Evolutionary conservation across 92 coral and sea anemone species (phyloP), one percentile per base, ranked within the genome.

Genomic region (Porites lobata): DNA sequence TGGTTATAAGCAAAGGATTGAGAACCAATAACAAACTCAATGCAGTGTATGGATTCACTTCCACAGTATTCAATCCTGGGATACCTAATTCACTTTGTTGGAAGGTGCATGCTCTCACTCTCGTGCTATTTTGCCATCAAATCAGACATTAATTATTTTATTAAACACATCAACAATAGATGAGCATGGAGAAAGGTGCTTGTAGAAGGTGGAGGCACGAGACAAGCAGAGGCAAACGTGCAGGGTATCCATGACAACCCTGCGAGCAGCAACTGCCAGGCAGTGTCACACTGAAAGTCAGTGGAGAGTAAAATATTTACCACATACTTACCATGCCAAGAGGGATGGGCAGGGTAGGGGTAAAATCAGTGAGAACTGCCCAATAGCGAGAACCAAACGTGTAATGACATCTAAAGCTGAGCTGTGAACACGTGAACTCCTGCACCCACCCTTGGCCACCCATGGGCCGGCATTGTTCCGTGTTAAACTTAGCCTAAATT

Each of bases 271-370:
- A 68, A 32, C 72, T 47, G 26, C 11, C 11, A 54, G 15, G 59
- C 59, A 9, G 2, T 13, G 10, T 54, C 13, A 54, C 59, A 54
- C 15, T 54, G 59, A 54, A 54, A 54, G 15, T 6, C 24, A 22
- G 24, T 22, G 1, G 24, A 22, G 24, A 22, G 24, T 22, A 26
- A 21, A 20, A 68, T 68, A 68, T 50, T 9, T 68, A 68, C 72
- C 72, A 18, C 72, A 68, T 68, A 21, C n/a, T 68, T 68, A 68
- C 72, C 72, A 68, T 19, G 32, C 43, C 43, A 65, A 65, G 29
- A n/a, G 70, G 29, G 32, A 65, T 24, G 24, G 70, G 26, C 9
- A 8, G 70, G 11, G 29, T 22, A 22, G 24, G 24, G 24, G 24
- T 22, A 22, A 22, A 22, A 22, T 22, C 24, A 22, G 24, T 22